Percentiles rank a stretch among this genome's conserved stretches.
Conservation (phyloP, 2,888 invertebrate genomes). For the Lissocephala sabroskyi region DNA sequence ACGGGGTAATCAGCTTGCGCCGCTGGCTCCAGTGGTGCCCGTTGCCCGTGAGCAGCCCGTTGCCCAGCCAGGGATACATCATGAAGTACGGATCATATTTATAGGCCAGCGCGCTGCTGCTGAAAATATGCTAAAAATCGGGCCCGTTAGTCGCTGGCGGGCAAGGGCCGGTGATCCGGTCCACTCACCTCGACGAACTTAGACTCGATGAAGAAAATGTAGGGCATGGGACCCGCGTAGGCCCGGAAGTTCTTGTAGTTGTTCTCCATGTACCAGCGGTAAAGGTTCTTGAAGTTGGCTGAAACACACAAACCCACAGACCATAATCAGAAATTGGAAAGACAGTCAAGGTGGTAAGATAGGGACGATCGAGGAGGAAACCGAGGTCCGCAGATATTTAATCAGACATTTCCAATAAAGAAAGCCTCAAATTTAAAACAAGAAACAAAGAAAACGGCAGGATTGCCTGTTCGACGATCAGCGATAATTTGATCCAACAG, state of each 20-base stretch:
- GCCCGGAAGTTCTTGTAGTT: constrained; percentile 28
- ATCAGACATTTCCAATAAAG: too few species aligned
- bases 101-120: constrained; percentile 70
- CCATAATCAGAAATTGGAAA: too few species aligned
- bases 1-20: constrained; percentile 73
- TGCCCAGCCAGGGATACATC: constrained; percentile 72
- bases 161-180: too few species aligned
- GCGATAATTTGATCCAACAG: too few species aligned
- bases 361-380: too few species aligned
- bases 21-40: constrained; percentile 72
- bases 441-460: too few species aligned
- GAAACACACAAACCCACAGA: not conserved
- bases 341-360: too few species aligned
- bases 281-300: constrained; percentile 25
- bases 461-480: too few species aligned
- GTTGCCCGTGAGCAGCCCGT: constrained; percentile 71
- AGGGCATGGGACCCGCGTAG: constrained; percentile 31
- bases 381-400: too few species aligned
- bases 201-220: constrained; percentile 28
- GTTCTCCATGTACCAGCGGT: constrained; percentile 21
- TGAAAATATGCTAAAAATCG: constrained; percentile 36
- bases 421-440: too few species aligned
- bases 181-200: constrained; percentile 37
- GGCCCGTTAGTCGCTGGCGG: too few species aligned
- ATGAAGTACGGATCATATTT: constrained; percentile 71